Percentiles rank a stretch among this genome's conserved stretches.
Conservation (phyloP, 1,140 invertebrate genomes). For the Scaptomyza graminum region DNA sequence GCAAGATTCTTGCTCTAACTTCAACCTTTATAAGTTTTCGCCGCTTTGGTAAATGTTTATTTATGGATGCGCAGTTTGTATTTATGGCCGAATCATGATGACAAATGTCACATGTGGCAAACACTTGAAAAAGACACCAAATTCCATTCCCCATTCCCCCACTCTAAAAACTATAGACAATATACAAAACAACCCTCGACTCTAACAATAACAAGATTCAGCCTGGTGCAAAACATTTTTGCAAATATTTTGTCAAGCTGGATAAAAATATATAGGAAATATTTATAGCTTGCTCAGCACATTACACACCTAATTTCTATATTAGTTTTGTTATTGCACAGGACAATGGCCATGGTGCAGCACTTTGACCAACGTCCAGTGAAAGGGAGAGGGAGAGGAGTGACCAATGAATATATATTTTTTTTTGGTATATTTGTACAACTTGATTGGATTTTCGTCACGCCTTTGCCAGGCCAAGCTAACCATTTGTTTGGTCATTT, state of each 20-base stretch:
- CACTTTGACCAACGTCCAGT: conserved; percentile 7
- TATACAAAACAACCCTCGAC: conserved; percentile 36
- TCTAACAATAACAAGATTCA: background rate
- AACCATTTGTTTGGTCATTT: conserved; percentile 52
- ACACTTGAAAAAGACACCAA: conserved; percentile 75
- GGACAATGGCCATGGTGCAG: conserved; percentile 40
- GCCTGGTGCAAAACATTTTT: conserved; percentile 60
- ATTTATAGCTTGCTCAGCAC: conserved; percentile 78
- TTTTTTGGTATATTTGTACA: conserved; percentile 58
- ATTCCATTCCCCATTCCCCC: background rate
- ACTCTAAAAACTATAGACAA: conserved; percentile 4
- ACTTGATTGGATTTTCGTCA: conserved; percentile 79
- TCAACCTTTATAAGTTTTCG: conserved; percentile 28
- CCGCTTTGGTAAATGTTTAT: conserved; percentile 63
- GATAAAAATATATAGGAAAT: conserved; percentile 52
- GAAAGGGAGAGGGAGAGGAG: background rate
- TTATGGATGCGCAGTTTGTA: conserved; percentile 77
- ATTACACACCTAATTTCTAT: conserved; percentile 83
- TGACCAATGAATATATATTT: conserved; percentile 40
- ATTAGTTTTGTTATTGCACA: conserved; percentile 63
- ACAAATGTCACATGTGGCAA: conserved; percentile 78
- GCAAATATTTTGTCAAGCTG: conserved; percentile 68
- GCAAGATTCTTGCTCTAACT: background rate
- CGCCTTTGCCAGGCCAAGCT: conserved; percentile 44
- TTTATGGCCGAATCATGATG: conserved; percentile 81